Base-by-base conservation (phyloP, 1,140 invertebrate genomes). In the Ostrea edulis region DNA sequence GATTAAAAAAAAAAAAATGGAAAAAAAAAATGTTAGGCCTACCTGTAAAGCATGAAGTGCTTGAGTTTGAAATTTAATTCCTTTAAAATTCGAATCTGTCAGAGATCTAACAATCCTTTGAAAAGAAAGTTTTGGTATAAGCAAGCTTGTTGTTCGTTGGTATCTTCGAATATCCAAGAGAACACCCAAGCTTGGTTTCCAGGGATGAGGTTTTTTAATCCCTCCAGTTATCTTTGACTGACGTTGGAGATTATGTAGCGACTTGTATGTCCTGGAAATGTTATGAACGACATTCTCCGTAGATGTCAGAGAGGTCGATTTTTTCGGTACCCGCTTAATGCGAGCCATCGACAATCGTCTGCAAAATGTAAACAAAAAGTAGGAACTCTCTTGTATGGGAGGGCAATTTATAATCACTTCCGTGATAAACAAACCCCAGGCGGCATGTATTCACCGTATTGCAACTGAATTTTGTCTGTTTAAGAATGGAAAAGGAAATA, bases 51-150 rank as follows among this genome's bases (percentile, higher is more conserved):
- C 68, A 77, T 77, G 68, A 12, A 77, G 29, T 77, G 97, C 96
- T 0, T 90, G 62, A 0, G 87, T 82, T 89, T 97, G 96, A 89
- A 97, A 96, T 86, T 95, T 92, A 44, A 96, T 91, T 92, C 96
- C 96, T n/a, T 95, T 96, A 87, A 96, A 96, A 93, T 96, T 96
- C 94, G 97, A 97, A 91, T 97, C 97, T 25, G 97, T 97, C 90
- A 98, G 97, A 96, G 98, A 97, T 95, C 97, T 96, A 52, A 98
- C 97, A 84, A 98, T 95, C 84, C 97, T 96, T 94, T 98, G 97
- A 96, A 98, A 98, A 0, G 97, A 97, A 94, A 97, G 95, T 95
- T 98, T 97, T 92, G 96, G 96, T 95, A 97, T 97, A 68, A 97
- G 95, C 95, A 97, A 95, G 93, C 97, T 97, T 17, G 97, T 97